Percentiles rank a stretch among this genome's conserved stretches.
These are phyloP conservation scores for Brachionus angularis DNA, from an alignment of 1,140 invertebrate species.

Conservation along the genomic window DNA sequence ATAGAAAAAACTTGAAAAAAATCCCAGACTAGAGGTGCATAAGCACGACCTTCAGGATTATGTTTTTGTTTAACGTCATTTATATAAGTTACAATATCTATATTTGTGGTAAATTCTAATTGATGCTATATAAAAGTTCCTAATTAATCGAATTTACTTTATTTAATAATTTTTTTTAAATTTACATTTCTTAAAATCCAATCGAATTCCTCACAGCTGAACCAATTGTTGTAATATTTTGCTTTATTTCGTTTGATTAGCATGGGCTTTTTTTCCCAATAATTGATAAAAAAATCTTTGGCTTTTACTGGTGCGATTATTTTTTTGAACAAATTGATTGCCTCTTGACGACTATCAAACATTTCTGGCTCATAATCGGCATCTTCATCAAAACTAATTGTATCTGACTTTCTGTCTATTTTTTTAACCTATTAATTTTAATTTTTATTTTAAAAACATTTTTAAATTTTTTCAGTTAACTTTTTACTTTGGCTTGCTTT, in stretches of 20 bases:
- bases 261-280: conserved; percentile 76
- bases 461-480: background rate
- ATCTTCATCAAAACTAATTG: conserved; percentile 11
- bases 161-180: background rate
- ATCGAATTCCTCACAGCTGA: conserved; percentile 73
- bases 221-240: conserved; percentile 69
- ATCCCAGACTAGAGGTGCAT: conserved; percentile 41
- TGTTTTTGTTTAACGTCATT: conserved; percentile 67
- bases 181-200: conserved; percentile 65
- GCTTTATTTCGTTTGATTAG: conserved; percentile 66
- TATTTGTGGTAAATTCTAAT: conserved; percentile 75
- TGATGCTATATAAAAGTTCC: conserved; percentile 60
- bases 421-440: conserved; percentile 12
- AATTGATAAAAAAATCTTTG: conserved; percentile 39
- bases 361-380: conserved; percentile 25
- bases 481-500: no score
- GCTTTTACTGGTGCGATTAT: conserved; percentile 39
- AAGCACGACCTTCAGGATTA: conserved; percentile 69
- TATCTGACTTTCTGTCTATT: background rate
- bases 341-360: conserved; percentile 37
- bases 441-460: background rate
- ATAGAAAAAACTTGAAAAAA: conserved; percentile 5
- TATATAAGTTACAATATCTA: conserved; percentile 81
- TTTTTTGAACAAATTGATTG: conserved; percentile 33
- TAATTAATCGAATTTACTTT: conserved; percentile 34